A percentile compares a stretch with the other conserved stretches of the same genome.
Evolutionary conservation across 2,888 invertebrate genomes (phyloP).

Genomic region (Drosophila affinis): DNA sequence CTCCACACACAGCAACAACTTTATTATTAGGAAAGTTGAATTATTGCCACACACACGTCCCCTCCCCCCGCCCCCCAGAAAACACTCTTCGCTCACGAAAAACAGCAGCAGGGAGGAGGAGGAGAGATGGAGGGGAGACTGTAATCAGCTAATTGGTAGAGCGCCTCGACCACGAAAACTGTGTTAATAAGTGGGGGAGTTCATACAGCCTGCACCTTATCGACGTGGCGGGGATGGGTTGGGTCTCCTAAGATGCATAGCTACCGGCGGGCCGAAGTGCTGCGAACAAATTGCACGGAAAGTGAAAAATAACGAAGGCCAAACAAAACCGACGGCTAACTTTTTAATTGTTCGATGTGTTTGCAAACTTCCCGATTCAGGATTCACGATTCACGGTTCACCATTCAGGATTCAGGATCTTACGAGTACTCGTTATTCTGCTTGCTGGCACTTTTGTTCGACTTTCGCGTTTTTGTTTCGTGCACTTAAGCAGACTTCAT

Average conservation of each 20-base stretch:
- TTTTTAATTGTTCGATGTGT: conserved; percentile 74
- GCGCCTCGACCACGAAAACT: conserved; percentile 17
- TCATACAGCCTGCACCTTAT: conserved; percentile 25
- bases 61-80: neutral
- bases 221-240: neutral
- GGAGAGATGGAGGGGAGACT: neutral
- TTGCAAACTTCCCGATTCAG: conserved; percentile 48
- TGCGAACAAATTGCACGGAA: conserved; percentile 25
- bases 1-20: conserved; percentile 41
- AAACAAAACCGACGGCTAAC: conserved; percentile 49
- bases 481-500: conserved; percentile 44
- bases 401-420: conserved; percentile 30
- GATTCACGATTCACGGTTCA: too few species aligned
- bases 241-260: conserved; percentile 7
- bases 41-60: conserved; percentile 25
- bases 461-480: conserved; percentile 22
- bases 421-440: conserved; percentile 30
- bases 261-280: conserved; percentile 1
- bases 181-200: conserved; percentile 41
- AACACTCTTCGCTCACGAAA: neutral
- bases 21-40: conserved; percentile 59
- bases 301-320: conserved; percentile 36
- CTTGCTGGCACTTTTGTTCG: conserved; percentile 41
- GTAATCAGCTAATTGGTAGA: conserved; percentile 51
- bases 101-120: neutral